Base-by-base conservation (phyloP, 2,113 vertebrate species). In the Heterotis niloticus region DNA sequence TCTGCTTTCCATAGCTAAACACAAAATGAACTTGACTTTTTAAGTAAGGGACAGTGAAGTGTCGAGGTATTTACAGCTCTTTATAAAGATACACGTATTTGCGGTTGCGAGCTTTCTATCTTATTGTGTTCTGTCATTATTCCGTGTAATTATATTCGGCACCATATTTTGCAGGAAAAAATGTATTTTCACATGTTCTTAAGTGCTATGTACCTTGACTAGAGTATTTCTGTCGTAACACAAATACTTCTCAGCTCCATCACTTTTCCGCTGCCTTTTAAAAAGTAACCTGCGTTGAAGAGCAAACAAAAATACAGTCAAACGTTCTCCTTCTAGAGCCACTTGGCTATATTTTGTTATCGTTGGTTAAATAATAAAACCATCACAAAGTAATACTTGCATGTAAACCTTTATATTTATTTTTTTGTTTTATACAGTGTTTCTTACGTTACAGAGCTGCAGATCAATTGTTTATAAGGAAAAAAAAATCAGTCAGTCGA, bases 21-120 rank as follows among this genome's bases (percentile, higher is more conserved):
- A 51, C 14, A 54, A 72, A 72, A 72, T 72, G 44, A 72, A 72
- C 34, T 72, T 72, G 69, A 72, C 69, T 72, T 72, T 72, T 72
- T 54, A 13, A 20, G 54, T 72, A 52, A 20, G 28, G 23, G 52
- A n/a, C 34, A 23, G 20, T 72, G 34, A 72, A 54, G 18, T 72
- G 69, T 72, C 69, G 54, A 51, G 52, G 54, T 72, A n/a, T 52
- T 72, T 72, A 52, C 23, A n/a, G 23, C 44, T 4, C 14, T 72
- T 72, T 72, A 72, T 52, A 72, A 72, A 72, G 34, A 44, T 44
- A 7, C 34, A 44, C 7, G 7, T 44, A 44, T 44, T 44, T 44
- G 34, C 34, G 34, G 51, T 44, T 20, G 44, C 20, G 69, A 51
- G 69, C 34, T 34, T 72, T 72, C 9, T 51, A 72, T 72, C 9